Base-by-base conservation (phyloP, 1,140 invertebrate species). In the Drosophila sulfurigaster region DNA sequence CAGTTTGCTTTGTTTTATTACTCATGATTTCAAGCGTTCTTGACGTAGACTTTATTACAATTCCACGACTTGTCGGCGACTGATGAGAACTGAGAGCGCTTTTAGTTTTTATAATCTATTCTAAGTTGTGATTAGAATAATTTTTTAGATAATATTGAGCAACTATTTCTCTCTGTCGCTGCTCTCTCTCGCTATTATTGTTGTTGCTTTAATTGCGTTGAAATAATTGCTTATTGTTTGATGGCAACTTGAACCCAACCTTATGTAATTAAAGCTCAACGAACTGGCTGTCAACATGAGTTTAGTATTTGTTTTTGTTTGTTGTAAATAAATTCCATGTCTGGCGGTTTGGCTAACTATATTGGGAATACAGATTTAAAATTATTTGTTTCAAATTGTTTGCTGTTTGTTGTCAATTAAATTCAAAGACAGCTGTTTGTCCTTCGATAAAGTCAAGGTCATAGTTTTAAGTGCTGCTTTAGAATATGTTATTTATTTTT, bases 1-100 rank as follows among this genome's bases (percentile, higher is more conserved):
- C 78, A 0, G 82, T 90, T 52, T 76, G 74, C 60, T 82, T 87
- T 1, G 65, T 78, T 59, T 25, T 25, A 25, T 16, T 30, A n/a
- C 35, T 57, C 54, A 57, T 58, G 41, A n/a, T 59, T 46, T 2
- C 4, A 46, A 3, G 4, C 20, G 20, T 25, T 25, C 28, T 52
- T 11, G 7, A n/a, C 11, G 20, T 43, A 4, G 10, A 45, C 28
- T 54, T 57, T 20, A n/a, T 41, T 43, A 38, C 51, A 35, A 25
- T 41, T 57, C 35, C n/a, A 20, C 15, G 54, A 57, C 32, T 43
- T n/a, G 8, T 2, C 16, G 1, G 35, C 54, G 5, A 57, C 54
- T 57, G 54, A 57, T 41, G 13, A 3, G 35, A 57, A 25, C 15
- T 6, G 15, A 1, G 35, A 41, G 32, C 16, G 2, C 10, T 41